Percentiles rank a stretch among this genome's conserved stretches.
Conservation (phyloP, 2,113 vertebrate genomes). For the Theristicus caerulescens region DNA sequence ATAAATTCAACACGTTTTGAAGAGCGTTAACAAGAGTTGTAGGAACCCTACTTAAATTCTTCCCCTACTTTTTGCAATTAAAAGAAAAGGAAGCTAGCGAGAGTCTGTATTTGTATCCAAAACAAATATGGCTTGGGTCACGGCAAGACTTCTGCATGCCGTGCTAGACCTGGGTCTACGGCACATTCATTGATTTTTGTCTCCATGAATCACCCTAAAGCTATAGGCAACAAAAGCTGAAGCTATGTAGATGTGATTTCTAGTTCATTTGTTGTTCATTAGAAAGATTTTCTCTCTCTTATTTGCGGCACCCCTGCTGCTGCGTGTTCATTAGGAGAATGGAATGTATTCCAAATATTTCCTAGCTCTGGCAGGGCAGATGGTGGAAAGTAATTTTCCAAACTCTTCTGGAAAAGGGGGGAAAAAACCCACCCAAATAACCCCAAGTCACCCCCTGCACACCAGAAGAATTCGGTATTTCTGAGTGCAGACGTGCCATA, state of each 20-base stretch:
- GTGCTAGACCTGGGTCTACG: conserved; percentile 12
- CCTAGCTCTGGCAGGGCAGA: conserved; percentile 57
- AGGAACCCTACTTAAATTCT: conserved; percentile 29
- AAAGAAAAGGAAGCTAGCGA: conserved; percentile 28
- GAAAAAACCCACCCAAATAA: not conserved
- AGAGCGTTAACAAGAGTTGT: conserved; percentile 45
- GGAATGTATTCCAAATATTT: conserved; percentile 72
- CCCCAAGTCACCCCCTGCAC: not conserved
- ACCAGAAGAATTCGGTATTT: not conserved
- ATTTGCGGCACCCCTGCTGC: conserved; percentile 43
- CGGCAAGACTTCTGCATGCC: not conserved
- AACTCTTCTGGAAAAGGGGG: conserved; percentile 45
- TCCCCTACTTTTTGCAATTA: conserved; percentile 3
- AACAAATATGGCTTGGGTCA: conserved; percentile 59
- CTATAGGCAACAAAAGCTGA: conserved; percentile 64
- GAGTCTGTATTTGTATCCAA: conserved; percentile 58
- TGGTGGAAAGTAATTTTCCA: conserved; percentile 67
- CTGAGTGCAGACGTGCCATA: conserved; percentile 4
- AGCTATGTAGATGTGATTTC: conserved; percentile 60
- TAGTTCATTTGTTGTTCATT: conserved; percentile 72
- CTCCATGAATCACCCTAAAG: conserved; percentile 57
- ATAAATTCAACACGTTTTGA: conserved; percentile 45
- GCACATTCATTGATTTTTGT: conserved; percentile 55
- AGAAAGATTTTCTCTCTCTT: conserved; percentile 67
- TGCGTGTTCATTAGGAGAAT: conserved; percentile 61